These are phyloP conservation scores for Lepus americanus DNA, from an alignment of 2,113 vertebrate genomes.

Conservation along the genomic window DNA sequence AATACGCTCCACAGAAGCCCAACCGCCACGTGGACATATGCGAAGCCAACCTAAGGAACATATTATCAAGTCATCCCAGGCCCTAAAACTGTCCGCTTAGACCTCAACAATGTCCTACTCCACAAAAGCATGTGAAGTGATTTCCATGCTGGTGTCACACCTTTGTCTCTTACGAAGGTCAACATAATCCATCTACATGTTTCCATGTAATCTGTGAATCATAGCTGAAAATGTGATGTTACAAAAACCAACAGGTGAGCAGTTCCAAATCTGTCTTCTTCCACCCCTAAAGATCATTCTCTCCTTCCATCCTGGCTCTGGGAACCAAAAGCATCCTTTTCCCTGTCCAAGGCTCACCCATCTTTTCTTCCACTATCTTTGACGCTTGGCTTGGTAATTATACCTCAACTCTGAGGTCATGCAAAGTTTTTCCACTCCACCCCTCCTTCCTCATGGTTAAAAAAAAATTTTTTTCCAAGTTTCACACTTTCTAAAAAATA, in stretches of 20 bases:
- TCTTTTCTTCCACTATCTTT: conserved; percentile 50
- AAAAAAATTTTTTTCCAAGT: conserved; percentile 35
- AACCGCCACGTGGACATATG: background rate
- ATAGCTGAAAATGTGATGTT: background rate
- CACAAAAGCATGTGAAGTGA: background rate
- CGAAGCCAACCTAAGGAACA: background rate
- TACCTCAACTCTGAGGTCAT: conserved; percentile 3
- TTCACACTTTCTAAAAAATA: conserved; percentile 65
- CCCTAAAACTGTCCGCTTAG: background rate
- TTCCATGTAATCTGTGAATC: conserved; percentile 29
- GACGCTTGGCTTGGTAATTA: conserved; percentile 45
- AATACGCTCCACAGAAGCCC: background rate
- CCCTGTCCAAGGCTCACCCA: background rate
- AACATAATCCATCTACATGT: background rate
- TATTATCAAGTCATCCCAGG: background rate
- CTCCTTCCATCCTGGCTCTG: background rate
- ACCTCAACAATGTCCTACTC: background rate
- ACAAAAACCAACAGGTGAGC: conserved; percentile 24
- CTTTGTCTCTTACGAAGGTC: conserved; percentile 21
- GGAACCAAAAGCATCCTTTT: background rate
- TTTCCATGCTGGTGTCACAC: background rate
- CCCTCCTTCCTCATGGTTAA: conserved; percentile 29
- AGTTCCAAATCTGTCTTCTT: conserved; percentile 1
- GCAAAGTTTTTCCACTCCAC: conserved; percentile 34
- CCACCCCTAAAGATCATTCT: background rate